Conservation (phyloP, 2,113 vertebrate genomes). For the Rhinogobius similis region DNA sequence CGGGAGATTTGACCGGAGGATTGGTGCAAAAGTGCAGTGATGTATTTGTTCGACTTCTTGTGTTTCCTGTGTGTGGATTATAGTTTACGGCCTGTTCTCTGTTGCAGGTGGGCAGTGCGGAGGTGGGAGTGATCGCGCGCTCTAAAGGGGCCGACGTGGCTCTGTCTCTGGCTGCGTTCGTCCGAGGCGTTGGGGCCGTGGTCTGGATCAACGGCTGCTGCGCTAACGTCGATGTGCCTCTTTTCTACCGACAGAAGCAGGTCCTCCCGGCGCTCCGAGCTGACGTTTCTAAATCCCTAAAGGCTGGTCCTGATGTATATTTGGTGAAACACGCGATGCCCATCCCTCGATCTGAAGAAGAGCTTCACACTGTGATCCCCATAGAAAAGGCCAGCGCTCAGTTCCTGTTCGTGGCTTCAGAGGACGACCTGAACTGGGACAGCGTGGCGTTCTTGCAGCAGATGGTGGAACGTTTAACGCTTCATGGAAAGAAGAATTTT, state of each 20-base stretch:
- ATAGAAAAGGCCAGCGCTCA: slow-evolving; percentile 68
- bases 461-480: slow-evolving; percentile 65
- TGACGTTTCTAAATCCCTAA: slow-evolving; percentile 13
- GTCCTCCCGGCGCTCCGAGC: slow-evolving; percentile 11
- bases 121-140: slow-evolving; percentile 41
- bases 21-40: too few species aligned
- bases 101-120: slow-evolving; percentile 38
- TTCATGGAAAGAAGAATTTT: slow-evolving; percentile 54
- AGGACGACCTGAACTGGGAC: slow-evolving; percentile 79
- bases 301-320: slow-evolving; percentile 47
- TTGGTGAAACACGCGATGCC: fast-evolving
- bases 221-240: slow-evolving; percentile 6
- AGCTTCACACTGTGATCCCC: slow-evolving; percentile 68
- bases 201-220: slow-evolving; percentile 65
- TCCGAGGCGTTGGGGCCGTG: slow-evolving; percentile 38
- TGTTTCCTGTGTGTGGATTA: too few species aligned
- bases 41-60: too few species aligned
- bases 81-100: too few species aligned
- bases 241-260: slow-evolving; percentile 36
- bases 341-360: slow-evolving; percentile 61
- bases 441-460: slow-evolving; percentile 59
- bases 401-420: slow-evolving; percentile 73
- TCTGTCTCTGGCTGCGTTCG: slow-evolving; percentile 39
- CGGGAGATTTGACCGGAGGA: too few species aligned
- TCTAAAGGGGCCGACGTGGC: slow-evolving; percentile 59